Base-by-base conservation (phyloP, 2,888 invertebrate genomes). In the Metacarcinus magister region DNA sequence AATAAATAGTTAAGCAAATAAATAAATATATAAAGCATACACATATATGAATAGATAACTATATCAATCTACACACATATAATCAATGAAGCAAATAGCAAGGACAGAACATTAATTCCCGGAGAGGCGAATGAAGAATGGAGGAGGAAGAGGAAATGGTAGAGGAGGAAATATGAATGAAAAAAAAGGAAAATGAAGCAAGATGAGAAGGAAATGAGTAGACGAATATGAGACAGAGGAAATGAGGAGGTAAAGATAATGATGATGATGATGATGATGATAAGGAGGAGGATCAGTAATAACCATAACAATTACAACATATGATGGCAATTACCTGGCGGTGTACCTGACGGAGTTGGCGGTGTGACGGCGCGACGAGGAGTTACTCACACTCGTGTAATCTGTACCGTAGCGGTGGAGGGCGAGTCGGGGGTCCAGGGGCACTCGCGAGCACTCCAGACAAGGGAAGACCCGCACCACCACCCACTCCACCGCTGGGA, bases 351-450 rank as follows among this genome's bases (percentile, higher is more conserved):
- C 92, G 89, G 96, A 93, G 60, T 92, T 92, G 60, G 75, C 87
- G 46, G 95, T 95, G 90, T 93, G 93, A 13, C 96, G 89, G 2
- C 96, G 54, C 54, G 95, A 90, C 46, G 96, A 96, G 13, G 93
- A 95, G 32, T 96, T 95, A 96, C 95, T 95, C 95, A 96, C 60
- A 32, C 87, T 96, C 54, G 95, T 94, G 92, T 94, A 96, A 90
- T 96, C 96, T 54, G 96, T 96, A 95, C 92, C 95, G 95, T 82
- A 92, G 67, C 96, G 96, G 94, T 92, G 94, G 92, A 94, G 90
- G 82, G 19, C n/a, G 7, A 44, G 67, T 23, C 67, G 44, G 39
- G 82, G 82, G 3, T 96, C 96, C 67, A 96, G 67, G 19, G 96
- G 96, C 48, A 93, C 93, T 54, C 60, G 95, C 89, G 89, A 87